Conservation (phyloP, 2,113 vertebrate genomes). For the Actenoides hombroni region DNA sequence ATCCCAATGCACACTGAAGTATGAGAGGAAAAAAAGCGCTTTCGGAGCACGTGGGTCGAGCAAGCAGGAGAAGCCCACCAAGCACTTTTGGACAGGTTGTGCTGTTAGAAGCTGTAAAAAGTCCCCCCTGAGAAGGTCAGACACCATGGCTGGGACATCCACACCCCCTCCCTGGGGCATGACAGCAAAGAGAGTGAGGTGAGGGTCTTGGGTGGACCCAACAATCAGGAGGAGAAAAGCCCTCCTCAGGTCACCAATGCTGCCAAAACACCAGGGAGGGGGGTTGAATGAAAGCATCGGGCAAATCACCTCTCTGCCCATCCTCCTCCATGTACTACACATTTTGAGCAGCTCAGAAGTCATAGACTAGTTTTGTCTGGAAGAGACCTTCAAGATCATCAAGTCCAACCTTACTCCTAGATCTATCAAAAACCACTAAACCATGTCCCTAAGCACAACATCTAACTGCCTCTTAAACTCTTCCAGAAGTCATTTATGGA, state of each 20-base stretch:
- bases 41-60: rapidly evolving
- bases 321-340: background rate
- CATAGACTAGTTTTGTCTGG: too few relatives aligned
- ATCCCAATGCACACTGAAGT: background rate
- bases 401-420: too few relatives aligned
- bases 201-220: background rate
- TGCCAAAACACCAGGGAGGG: background rate
- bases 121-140: rapidly evolving
- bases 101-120: background rate
- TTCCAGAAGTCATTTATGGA: background rate
- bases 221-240: rapidly evolving
- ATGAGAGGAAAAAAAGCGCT: background rate
- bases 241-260: background rate
- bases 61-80: background rate
- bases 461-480: too few relatives aligned
- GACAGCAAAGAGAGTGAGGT: rapidly evolving
- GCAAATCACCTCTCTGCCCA: background rate
- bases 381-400: too few relatives aligned
- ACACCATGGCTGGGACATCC: background rate
- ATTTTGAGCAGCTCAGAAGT: background rate
- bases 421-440: too few relatives aligned
- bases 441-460: too few relatives aligned
- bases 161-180: background rate
- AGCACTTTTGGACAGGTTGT: rapidly evolving
- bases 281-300: background rate